A percentile compares a stretch with the other conserved stretches of the same genome.
Evolutionary conservation across 2,888 invertebrate species (phyloP).

Genomic region (Ptychoptera contaminata): DNA sequence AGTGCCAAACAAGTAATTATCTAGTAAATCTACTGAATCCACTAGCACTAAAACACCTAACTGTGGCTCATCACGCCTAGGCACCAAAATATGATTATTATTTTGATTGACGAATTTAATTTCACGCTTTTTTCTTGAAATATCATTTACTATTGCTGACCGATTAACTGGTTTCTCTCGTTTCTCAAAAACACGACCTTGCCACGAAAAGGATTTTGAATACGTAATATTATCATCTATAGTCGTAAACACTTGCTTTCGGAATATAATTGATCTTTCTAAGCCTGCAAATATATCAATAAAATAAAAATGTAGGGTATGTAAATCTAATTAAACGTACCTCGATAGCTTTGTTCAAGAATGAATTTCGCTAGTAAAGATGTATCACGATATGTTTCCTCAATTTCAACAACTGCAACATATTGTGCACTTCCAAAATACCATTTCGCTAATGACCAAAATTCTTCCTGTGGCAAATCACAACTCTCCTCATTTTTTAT

Average conservation of each 20-base stretch:
- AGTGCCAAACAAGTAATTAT: slow-evolving; percentile 8
- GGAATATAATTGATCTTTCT: too few species aligned
- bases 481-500: too few species aligned
- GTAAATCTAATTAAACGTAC: not conserved
- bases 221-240: slow-evolving; percentile 7
- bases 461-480: not conserved
- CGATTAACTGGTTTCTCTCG: not conserved
- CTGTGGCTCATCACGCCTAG: slow-evolving; percentile 3
- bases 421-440: not conserved
- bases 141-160: not conserved
- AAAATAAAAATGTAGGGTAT: too few species aligned
- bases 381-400: not conserved
- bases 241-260: too few species aligned
- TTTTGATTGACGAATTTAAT: slow-evolving; percentile 2
- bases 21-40: slow-evolving; percentile 5
- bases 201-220: slow-evolving; percentile 7
- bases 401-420: not conserved
- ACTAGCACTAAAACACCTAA: slow-evolving; percentile 6
- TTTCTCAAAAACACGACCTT: slow-evolving; percentile 5
- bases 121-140: slow-evolving; percentile 1
- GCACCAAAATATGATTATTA: not conserved
- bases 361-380: not conserved
- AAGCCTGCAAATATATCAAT: too few species aligned
- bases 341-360: not conserved
- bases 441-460: not conserved